Evolutionary conservation across 2,888 invertebrate genomes (phyloP).

Genomic region (Coecobrya sp.): DNA sequence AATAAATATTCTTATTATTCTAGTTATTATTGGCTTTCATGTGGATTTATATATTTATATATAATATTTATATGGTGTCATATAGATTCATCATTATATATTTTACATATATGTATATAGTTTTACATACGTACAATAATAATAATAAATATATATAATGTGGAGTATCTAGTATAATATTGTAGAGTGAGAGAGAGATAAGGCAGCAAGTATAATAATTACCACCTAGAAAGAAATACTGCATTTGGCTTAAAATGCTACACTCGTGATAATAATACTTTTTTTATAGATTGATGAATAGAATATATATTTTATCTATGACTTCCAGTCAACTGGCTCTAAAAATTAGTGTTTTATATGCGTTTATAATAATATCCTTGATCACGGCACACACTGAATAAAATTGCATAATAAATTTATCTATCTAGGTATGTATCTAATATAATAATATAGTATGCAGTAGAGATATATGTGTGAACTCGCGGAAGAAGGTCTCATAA

Average conservation of each 20-base stretch:
- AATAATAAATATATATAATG: background rate
- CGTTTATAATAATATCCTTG: background rate
- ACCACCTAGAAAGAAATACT: no score
- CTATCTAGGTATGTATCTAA: background rate
- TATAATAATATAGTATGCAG: background rate
- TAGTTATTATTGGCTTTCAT: background rate
- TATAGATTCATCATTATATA: background rate
- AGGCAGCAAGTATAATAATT: no score
- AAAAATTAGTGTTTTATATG: background rate
- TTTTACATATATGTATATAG: background rate
- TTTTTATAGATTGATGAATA: no score
- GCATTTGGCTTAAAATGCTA: no score
- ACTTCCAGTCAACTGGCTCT: background rate
- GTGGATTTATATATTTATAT: background rate
- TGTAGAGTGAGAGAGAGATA: background rate
- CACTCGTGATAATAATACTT: no score
- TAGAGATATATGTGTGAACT: no score
- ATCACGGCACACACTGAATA: background rate
- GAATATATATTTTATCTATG: background rate
- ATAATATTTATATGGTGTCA: background rate
- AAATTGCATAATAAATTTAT: background rate
- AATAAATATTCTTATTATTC: slow-evolving; percentile 24
- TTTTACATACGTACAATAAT: background rate
- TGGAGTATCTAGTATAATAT: background rate
- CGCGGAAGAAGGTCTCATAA: no score